Conservation (phyloP, 64 coral and sea anemone species). For the Trachythela sp. region DNA sequence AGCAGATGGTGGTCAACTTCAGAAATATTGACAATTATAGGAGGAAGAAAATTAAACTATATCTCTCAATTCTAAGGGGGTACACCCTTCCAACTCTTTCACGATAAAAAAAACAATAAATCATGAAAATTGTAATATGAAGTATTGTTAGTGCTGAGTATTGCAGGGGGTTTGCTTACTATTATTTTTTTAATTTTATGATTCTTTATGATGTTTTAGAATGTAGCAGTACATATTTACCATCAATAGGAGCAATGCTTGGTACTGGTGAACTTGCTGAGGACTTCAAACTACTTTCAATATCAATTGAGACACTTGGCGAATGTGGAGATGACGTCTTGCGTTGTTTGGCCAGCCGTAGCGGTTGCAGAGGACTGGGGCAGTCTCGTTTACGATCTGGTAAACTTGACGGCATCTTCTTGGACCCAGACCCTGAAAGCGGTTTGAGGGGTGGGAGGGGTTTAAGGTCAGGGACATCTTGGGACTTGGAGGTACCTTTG, state of each 20-base stretch:
- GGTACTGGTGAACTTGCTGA: neutral
- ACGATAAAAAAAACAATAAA: too few relatives aligned
- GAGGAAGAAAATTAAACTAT: too few relatives aligned
- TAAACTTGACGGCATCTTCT: neutral
- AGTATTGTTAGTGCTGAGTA: too few relatives aligned
- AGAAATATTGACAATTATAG: too few relatives aligned
- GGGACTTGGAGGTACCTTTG: neutral
- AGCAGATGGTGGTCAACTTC: too few relatives aligned
- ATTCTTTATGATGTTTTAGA: too few relatives aligned
- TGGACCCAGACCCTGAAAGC: neutral
- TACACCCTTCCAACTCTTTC: too few relatives aligned
- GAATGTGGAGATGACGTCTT: neutral
- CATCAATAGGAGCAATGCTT: neutral
- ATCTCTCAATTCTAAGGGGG: too few relatives aligned
- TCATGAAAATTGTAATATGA: too few relatives aligned
- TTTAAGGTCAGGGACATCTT: neutral
- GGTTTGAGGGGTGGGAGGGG: neutral
- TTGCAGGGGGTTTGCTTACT: too few relatives aligned
- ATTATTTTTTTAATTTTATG: too few relatives aligned
- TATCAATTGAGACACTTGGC: neutral
- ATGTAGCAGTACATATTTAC: neutral
- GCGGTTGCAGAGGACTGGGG: neutral
- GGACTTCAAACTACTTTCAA: neutral
- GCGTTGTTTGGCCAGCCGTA: neutral
- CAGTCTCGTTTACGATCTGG: slow-evolving; percentile 23